These are phyloP conservation scores for Eilema sororculum DNA, from an alignment of 2,888 invertebrate species.

Conservation along the genomic window DNA sequence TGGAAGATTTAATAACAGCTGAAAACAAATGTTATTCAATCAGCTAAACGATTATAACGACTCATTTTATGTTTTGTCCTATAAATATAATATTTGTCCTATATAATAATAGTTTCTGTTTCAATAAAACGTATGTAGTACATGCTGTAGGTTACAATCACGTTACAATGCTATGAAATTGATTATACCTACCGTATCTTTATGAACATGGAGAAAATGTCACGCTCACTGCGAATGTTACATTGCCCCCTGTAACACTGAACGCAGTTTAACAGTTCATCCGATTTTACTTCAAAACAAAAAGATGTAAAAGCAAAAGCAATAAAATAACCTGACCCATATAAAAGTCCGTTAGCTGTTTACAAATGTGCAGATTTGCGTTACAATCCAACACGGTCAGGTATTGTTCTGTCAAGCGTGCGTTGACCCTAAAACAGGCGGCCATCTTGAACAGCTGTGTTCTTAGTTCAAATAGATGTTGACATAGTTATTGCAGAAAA, in stretches of 20 bases:
- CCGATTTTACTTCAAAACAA: conserved; percentile 14
- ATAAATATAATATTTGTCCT: no score
- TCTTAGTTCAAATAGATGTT: conserved; percentile 34
- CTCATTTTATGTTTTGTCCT: conserved; percentile 18
- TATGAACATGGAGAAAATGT: no score
- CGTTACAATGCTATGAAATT: neutral
- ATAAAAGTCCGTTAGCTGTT: conserved; percentile 35
- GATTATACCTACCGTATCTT: neutral
- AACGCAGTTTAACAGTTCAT: neutral
- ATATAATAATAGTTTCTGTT: conserved; percentile 14
- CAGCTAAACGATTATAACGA: conserved; percentile 14
- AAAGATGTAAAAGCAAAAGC: conserved; percentile 13
- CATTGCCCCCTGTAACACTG: neutral
- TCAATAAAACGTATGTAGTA: conserved; percentile 8
- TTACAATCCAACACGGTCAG: conserved; percentile 49
- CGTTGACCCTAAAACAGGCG: conserved; percentile 41
- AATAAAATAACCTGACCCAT: conserved; percentile 35
- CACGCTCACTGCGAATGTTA: no score
- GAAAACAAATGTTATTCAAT: conserved; percentile 7
- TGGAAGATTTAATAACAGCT: conserved; percentile 6
- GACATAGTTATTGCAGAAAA: neutral
- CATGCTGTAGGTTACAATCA: neutral
- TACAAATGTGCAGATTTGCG: conserved; percentile 50
- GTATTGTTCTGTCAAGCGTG: conserved; percentile 56
- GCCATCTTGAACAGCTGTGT: conserved; percentile 51